Evolutionary conservation across 2,113 vertebrate species (phyloP), one percentile per base, ranked within the genome.

Genomic region (Apistogramma diplotaenia): DNA sequence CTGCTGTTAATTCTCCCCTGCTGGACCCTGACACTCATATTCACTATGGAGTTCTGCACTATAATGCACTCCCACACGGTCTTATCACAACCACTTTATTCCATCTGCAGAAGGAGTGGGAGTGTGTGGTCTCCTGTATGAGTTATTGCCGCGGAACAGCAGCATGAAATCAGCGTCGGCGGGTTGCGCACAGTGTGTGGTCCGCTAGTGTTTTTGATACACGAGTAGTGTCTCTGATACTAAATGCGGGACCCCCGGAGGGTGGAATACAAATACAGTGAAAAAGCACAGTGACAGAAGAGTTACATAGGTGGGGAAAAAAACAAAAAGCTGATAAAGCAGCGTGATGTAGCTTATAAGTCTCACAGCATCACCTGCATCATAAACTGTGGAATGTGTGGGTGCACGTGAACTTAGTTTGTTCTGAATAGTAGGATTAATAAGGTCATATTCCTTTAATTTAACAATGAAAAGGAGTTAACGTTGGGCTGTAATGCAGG

Each of bases 31-130:
- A 80, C 85, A 85, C 80, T 85, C 82, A 80, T 90, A 79, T 83
- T 83, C 76, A 62, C 80, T 67, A 53, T 78, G 85, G 19, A 78
- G 80, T 74, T 35, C 71, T 33, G 79, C 43, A 27, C 81, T 74
- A 86, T 88, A 84, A 87, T 90, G 81, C 74, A 86, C 92, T 90
- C 92, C 92, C 92, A 93, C 92, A 74, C n/a, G 71, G 81, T 78
- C 85, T 89, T 90, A 89, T 89, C 89, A 76, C 81, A 70, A 58
- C 80, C 90, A 87, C 90, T 91, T 89, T 82, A 83, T 81, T 80
- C 85, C 86, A 87, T 91, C 80, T 83, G 85, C 65, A 56, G 83
- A 86, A 84, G 43, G 80, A 87, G 91, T 92, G 85, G 84, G 90
- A 85, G 89, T 87, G 89, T 92, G 89, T 87, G 89, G 83, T 88